phyloP scores from a whole-genome alignment of 2,113 vertebrate species.

The Chloropsis cyanopogon region DNA sequence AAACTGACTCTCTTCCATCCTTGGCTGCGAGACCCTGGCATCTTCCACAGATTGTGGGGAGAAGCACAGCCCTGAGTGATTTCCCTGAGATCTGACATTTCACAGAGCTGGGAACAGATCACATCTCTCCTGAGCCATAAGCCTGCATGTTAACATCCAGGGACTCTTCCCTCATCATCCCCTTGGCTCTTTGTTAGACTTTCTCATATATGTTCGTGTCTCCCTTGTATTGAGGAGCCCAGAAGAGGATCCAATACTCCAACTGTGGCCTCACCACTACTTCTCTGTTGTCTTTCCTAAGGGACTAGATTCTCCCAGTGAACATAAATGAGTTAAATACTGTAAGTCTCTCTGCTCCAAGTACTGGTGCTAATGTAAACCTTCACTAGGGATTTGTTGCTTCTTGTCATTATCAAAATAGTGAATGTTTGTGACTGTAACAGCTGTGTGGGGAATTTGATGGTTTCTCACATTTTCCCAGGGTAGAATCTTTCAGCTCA shows the following conservation, averaged over 20 bases:
- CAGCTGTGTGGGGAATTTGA: not conserved
- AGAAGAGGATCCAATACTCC: not conserved
- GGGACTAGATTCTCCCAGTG: not conserved
- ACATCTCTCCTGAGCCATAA: not conserved
- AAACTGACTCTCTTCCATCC: not conserved
- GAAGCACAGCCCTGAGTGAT: not conserved
- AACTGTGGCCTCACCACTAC: not conserved
- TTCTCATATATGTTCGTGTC: not conserved
- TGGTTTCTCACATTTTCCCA: not conserved
- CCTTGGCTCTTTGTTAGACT: not conserved
- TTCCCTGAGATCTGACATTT: not conserved
- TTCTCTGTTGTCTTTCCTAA: not conserved
- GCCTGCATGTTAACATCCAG: not conserved
- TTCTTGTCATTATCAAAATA: not conserved
- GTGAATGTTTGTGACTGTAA: not conserved
- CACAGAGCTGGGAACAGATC: not conserved
- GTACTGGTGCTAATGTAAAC: not conserved
- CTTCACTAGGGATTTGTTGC: not conserved
- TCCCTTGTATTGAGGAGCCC: not conserved
- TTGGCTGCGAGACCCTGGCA: not conserved
- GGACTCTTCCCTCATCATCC: not conserved
- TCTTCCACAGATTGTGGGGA: not conserved
- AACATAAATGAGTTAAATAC: not conserved
- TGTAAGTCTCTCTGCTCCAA: not conserved
- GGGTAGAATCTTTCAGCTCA: not conserved